A percentile compares a stretch with the other conserved stretches of the same genome.
phyloP scores from a whole-genome alignment of 2,888 invertebrate species.

The Tipula lateralis region DNA sequence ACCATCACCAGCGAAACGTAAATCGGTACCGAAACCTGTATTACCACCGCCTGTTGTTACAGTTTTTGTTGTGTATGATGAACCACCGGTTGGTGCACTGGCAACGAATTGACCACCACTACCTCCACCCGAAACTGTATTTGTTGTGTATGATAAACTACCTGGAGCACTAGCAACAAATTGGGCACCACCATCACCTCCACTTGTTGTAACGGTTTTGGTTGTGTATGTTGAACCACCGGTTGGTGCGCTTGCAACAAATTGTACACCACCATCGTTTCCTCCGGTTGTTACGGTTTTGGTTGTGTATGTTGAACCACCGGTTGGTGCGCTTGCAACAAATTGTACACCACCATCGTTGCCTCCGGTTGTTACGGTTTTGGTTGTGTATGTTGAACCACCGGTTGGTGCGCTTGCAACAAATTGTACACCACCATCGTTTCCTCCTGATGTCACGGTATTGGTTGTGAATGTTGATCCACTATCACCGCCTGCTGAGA shows the following conservation, averaged over 20 bases:
- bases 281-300: neutral
- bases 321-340: neutral
- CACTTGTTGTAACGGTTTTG: neutral
- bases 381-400: neutral
- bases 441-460: neutral
- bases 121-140: neutral
- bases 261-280: neutral
- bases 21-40: neutral
- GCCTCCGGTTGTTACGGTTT: neutral
- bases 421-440: neutral
- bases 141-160: neutral
- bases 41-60: neutral
- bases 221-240: neutral
- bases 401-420: neutral
- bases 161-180: neutral
- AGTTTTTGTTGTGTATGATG: conserved; percentile 14
- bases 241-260: neutral
- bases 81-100: neutral
- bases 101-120: neutral
- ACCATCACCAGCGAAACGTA: neutral
- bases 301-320: neutral
- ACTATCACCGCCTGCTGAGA: neutral
- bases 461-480: conserved; percentile 12
- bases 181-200: neutral
- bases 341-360: neutral